Base-by-base conservation (phyloP, 2,888 invertebrate genomes). In the Drosophila sordidula region DNA sequence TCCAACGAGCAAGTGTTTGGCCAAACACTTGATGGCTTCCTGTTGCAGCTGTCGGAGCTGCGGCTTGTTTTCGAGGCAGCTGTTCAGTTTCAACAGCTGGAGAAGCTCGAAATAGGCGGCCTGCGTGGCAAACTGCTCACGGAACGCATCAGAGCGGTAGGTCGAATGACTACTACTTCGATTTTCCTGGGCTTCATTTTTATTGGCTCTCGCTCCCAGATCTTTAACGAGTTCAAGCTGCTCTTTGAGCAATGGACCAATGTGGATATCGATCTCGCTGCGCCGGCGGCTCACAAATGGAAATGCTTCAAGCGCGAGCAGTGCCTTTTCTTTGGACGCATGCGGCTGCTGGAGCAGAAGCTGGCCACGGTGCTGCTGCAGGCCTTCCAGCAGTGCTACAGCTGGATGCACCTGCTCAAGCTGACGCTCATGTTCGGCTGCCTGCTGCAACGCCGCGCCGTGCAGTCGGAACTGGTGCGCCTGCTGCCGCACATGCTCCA, bases 31-130 rank as follows among this genome's bases (percentile, higher is more conserved):
- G 93, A 95, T 65, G 92, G 93, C 6, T 97, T 95, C 90, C 92
- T 95, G 64, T 93, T 94, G 39, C 93, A 96, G 42, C 92, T 97
- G 1, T 92, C 92, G 46, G 94, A 95, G 89, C 93, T 97, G 34
- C 93, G 96, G 92, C 93, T 93, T 6, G 94, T 98, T 77, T 95
- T 98, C 75, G 95, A 95, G 59, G 95, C 96, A 0, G 96, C 96
- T 0, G 93, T 95, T 5, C 98, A 98, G 90, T 97, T 97, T 90
- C 93, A 95, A 63, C 97, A 97, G 90, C 92, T 98, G 65, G 98
- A 98, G 91, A 97, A 97, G 90, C 95, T 97, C 0, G 97, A 97
- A 92, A 94, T 97, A 66, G 95, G 95, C 42, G 92, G 92, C 1
- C 55, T 89, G 45, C 84, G 88, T 36, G 92, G 92, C 8, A 92